phyloP scores from a whole-genome alignment of 2,797 vertebrate genomes.

The Artibeus lituratus region DNA sequence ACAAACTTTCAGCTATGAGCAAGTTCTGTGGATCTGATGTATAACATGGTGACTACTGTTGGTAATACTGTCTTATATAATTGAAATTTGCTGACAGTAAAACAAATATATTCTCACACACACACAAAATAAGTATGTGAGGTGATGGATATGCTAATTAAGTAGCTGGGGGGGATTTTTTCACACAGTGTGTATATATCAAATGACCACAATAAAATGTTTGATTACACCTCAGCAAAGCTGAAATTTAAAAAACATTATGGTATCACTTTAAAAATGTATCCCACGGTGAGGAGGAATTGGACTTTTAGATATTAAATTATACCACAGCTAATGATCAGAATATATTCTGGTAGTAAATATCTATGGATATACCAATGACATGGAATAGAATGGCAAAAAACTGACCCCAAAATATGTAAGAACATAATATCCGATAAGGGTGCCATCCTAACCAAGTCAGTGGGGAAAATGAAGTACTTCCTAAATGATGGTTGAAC shows the following conservation, averaged over 20 bases:
- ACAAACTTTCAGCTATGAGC: background rate
- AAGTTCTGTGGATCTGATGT: background rate
- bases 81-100: background rate
- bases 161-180: background rate
- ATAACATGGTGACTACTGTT: background rate
- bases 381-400: background rate
- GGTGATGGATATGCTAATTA: background rate
- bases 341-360: background rate
- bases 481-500: background rate
- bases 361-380: background rate
- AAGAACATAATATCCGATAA: background rate
- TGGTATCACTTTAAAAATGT: background rate
- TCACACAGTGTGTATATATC: background rate
- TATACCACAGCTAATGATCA: background rate
- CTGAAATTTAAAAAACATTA: background rate
- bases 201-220: background rate
- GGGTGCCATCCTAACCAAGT: background rate
- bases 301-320: background rate
- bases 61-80: background rate
- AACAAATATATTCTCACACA: background rate
- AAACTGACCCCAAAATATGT: background rate
- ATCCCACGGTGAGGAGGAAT: background rate
- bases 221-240: background rate
- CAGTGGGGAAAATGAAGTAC: background rate
- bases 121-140: background rate